A percentile compares a stretch with the other conserved stretches of the same genome.
phyloP scores from a whole-genome alignment of 2,797 vertebrate genomes.

The Eremophila alpestris region DNA sequence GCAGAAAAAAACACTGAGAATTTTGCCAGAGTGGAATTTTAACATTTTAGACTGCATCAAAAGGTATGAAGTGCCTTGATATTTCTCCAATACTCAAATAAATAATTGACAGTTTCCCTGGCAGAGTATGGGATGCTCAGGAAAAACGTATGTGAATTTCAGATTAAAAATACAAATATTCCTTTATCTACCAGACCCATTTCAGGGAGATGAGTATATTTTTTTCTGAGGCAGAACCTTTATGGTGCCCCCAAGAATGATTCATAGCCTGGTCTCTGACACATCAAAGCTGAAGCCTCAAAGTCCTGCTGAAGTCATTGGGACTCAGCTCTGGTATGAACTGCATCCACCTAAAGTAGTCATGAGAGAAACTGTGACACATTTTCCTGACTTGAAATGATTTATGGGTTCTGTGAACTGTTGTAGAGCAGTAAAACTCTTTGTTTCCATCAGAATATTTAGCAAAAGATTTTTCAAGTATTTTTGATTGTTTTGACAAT shows the following conservation, averaged over 20 bases:
- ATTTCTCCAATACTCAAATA: conserved; percentile 23
- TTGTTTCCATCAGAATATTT: neutral
- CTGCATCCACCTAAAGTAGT: neutral
- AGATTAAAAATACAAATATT: conserved; percentile 13
- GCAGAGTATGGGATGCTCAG: neutral
- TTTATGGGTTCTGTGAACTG: neutral
- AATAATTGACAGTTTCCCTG: conserved; percentile 32
- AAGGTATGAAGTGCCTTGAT: conserved; percentile 10
- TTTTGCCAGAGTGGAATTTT: neutral
- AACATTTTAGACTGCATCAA: conserved; percentile 24
- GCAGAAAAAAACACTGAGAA: neutral
- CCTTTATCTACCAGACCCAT: neutral
- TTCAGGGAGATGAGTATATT: neutral
- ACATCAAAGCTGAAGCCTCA: neutral
- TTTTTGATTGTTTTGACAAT: neutral
- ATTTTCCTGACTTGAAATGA: neutral
- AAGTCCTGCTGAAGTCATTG: neutral
- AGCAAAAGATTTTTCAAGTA: neutral
- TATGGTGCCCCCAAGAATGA: neutral
- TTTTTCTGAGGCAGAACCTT: neutral
- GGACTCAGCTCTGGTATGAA: neutral
- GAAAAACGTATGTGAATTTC: conserved; percentile 5
- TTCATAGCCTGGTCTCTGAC: neutral
- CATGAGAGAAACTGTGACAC: neutral
- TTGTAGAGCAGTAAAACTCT: neutral